phyloP scores from a whole-genome alignment of 2,797 vertebrate species.

The Spea hammondii region DNA sequence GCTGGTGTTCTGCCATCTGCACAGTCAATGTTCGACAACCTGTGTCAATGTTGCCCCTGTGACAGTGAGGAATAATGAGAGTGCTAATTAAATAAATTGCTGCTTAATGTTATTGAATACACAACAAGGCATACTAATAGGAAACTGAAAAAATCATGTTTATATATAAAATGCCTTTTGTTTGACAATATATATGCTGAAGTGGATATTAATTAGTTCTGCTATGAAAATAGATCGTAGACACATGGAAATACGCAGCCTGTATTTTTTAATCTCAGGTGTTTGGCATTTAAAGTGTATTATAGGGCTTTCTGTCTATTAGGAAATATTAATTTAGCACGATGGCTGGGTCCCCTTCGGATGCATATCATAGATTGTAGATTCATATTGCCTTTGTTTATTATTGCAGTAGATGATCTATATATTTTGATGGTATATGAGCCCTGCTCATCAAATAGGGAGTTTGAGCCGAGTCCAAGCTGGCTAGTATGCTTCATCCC shows the following conservation, averaged over 20 bases:
- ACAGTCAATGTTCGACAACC: conserved; percentile 66
- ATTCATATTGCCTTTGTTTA: too few relatives aligned
- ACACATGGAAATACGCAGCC: not conserved
- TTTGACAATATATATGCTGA: not conserved
- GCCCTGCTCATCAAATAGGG: too few relatives aligned
- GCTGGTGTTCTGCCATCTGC: conserved; percentile 70
- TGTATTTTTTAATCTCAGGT: not conserved
- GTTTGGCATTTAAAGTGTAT: too few relatives aligned
- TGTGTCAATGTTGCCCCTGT: conserved; percentile 64
- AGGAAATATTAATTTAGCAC: too few relatives aligned
- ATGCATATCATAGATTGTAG: too few relatives aligned
- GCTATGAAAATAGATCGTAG: not conserved
- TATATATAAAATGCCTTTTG: not conserved
- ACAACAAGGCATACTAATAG: conserved; percentile 45
- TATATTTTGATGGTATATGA: too few relatives aligned
- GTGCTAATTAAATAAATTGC: conserved; percentile 70
- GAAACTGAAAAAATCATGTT: not conserved
- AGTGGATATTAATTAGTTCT: not conserved
- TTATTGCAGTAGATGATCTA: too few relatives aligned
- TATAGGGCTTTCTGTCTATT: too few relatives aligned
- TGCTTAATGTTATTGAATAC: conserved; percentile 55
- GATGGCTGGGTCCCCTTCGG: too few relatives aligned
- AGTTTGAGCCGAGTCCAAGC: too few relatives aligned
- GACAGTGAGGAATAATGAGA: conserved; percentile 70
- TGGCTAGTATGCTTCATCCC: too few relatives aligned